Evolutionary conservation across 2,113 vertebrate species (phyloP).

Genomic region (Nyctereutes procyonoides): DNA sequence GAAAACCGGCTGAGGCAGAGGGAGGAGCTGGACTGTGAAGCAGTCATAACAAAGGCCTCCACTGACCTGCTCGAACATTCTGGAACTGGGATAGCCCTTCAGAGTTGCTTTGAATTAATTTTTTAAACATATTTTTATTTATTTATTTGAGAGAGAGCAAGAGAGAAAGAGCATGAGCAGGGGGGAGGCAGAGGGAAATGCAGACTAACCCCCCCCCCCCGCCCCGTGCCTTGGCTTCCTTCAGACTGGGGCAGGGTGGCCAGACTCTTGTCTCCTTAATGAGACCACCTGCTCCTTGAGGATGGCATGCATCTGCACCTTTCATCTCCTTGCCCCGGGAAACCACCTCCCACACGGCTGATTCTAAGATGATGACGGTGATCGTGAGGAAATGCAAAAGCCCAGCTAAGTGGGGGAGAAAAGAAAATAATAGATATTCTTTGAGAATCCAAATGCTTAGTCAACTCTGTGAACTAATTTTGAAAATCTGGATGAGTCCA

Average conservation of each 20-base stretch:
- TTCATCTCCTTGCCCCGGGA: background rate
- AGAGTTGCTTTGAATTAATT: background rate
- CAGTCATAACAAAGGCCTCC: background rate
- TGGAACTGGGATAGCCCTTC: background rate
- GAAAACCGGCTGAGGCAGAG: background rate
- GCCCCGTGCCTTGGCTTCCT: too few species aligned
- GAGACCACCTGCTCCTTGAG: background rate
- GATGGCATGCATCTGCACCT: rapidly evolving
- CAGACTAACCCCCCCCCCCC: too few species aligned
- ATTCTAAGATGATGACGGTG: too few species aligned
- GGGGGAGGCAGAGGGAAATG: too few species aligned
- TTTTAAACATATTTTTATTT: too few species aligned
- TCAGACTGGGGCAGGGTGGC: background rate
- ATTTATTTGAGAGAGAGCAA: too few species aligned
- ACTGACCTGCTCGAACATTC: background rate
- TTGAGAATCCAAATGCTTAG: background rate
- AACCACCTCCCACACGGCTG: rapidly evolving
- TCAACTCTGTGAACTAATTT: background rate
- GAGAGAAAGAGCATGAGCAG: too few species aligned
- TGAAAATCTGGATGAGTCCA: background rate
- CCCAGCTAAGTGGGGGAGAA: background rate
- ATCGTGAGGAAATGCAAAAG: background rate
- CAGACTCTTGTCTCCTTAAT: background rate
- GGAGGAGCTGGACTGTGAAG: background rate
- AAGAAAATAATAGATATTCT: rapidly evolving